Base-by-base conservation (phyloP, 2,113 vertebrate species). In the Rostratula benghalensis region DNA sequence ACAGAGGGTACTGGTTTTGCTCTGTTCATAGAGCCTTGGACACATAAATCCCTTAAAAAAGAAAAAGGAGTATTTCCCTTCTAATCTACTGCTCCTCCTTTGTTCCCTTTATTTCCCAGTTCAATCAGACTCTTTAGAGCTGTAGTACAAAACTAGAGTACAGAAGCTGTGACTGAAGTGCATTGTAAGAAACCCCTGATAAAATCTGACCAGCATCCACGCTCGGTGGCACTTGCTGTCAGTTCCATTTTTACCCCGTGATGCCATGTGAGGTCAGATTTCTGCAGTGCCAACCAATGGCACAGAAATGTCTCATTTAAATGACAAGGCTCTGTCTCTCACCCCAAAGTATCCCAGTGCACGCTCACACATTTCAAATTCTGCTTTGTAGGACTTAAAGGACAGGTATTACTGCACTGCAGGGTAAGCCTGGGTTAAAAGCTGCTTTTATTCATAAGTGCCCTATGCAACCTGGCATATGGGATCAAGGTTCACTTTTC, bases 281-380 rank as follows among this genome's bases (percentile, higher is more conserved):
- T 87, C 87, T 93, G 65, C 61, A 61, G 67, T 27, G 65, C 53
- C 84, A 89, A 28, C 64, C 59, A n/a, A 73, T 2, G 16, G 51
- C 65, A 71, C 63, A 73, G 74, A 93, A 91, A 88, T 4, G 48
- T 25, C 78, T 79, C 14, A 22, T 94, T 94, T 85, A 20, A 91
- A 83, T 94, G 14, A 84, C n/a, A 90, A 35, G 1, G 7, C 23
- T 31, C 33, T 45, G 4, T 9, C 43, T 80, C 65, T 65, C 63
- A 69, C 11, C 28, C 25, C 82, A 31, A 65, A 91, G 76, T 45
- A 63, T 54, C 59, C 5, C 7, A 76, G 84, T 31, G 37, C 33
- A 5, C 18, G 60, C 61, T 92, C 12, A 7, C 2, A 2, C 51
- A 46, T 82, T 84, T 78, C 74, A 56, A 28, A 4, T 39, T 30